Conservation (phyloP, 2,113 vertebrate species). For the Formicarius rufipectus region DNA sequence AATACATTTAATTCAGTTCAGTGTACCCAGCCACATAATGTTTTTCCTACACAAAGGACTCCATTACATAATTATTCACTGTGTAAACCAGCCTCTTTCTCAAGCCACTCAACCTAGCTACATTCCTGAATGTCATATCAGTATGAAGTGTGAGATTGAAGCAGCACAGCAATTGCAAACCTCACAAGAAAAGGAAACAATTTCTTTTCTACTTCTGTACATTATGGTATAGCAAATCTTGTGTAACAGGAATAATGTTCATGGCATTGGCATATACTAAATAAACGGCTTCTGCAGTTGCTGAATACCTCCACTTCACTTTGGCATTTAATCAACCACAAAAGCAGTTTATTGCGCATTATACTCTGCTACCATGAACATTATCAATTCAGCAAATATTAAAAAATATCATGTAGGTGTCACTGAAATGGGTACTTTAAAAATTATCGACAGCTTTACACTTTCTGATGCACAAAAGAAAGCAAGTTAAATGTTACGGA, state of each 20-base stretch:
- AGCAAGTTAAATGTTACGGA: constrained; percentile 24
- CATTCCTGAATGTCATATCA: neutral
- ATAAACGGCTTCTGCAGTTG: constrained; percentile 54
- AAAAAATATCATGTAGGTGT: constrained; percentile 51
- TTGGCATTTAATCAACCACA: constrained; percentile 68
- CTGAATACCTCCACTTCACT: constrained; percentile 51
- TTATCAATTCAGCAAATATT: constrained; percentile 67
- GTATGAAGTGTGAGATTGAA: constrained; percentile 45
- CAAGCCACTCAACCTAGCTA: constrained; percentile 5
- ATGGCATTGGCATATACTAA: constrained; percentile 46
- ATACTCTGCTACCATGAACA: constrained; percentile 32
- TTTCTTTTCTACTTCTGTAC: constrained; percentile 51
- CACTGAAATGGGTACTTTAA: constrained; percentile 31
- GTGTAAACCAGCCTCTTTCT: constrained; percentile 6
- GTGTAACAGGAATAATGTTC: constrained; percentile 66
- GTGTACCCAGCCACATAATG: neutral
- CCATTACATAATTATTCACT: constrained; percentile 21
- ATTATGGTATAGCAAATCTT: constrained; percentile 65
- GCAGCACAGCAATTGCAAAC: constrained; percentile 16
- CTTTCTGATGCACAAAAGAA: constrained; percentile 15
- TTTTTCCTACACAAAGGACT: neutral
- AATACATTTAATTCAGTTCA: neutral
- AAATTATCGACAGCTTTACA: constrained; percentile 33
- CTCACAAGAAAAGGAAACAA: constrained; percentile 53
- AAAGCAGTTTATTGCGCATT: constrained; percentile 57